These are phyloP conservation scores for Acrossocheilus wenchowensis DNA, from an alignment of 2,797 vertebrate species.

Conservation along the genomic window DNA sequence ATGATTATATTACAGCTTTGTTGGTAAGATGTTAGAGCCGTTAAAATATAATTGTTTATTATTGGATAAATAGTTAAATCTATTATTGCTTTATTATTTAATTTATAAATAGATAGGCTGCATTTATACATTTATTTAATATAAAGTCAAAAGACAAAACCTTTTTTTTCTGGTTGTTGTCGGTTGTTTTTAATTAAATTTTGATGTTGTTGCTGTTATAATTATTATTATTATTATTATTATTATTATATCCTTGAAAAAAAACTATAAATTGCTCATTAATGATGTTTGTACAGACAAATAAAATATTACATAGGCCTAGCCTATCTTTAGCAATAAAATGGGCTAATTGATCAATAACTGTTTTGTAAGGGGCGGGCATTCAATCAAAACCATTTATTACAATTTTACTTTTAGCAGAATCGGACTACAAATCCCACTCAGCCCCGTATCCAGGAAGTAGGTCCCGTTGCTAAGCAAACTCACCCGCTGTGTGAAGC, in stretches of 20 bases:
- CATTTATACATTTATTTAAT: too few species aligned
- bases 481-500: conserved; percentile 57
- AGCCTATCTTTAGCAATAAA: too few species aligned
- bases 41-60: not conserved
- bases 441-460: conserved; percentile 79
- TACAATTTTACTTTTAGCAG: not conserved
- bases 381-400: not conserved
- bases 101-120: not conserved
- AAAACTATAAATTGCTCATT: too few species aligned
- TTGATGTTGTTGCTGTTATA: too few species aligned
- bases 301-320: too few species aligned
- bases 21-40: not conserved
- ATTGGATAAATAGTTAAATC: not conserved
- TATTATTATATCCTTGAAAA: too few species aligned
- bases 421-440: conserved; percentile 74
- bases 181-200: too few species aligned
- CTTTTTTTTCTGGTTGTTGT: too few species aligned
- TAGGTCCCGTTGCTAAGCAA: conserved; percentile 76
- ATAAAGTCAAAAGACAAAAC: too few species aligned
- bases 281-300: too few species aligned
- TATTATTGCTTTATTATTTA: not conserved
- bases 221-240: too few species aligned
- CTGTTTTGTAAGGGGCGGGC: not conserved
- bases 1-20: not conserved
- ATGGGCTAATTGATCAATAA: not conserved